Percentiles rank a stretch among this genome's conserved stretches.
phyloP scores from a whole-genome alignment of 2,113 vertebrate species.

The Percina caprodes region DNA sequence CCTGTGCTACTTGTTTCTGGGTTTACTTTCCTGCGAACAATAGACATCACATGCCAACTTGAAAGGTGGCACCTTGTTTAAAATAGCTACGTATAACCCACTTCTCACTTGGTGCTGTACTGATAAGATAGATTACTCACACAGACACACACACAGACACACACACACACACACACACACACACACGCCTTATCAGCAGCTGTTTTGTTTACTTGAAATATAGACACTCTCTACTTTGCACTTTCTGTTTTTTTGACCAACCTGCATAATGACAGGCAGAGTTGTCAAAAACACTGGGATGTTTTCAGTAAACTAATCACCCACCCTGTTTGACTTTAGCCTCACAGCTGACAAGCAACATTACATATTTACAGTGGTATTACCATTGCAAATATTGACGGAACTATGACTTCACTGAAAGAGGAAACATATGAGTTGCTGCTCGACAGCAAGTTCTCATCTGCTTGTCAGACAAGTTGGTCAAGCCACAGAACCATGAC shows the following conservation, averaged over 20 bases:
- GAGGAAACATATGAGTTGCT: slow-evolving; percentile 80
- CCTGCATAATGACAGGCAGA: slow-evolving; percentile 47
- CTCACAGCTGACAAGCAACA: slow-evolving; percentile 43
- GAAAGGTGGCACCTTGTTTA: neutral
- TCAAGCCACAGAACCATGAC: slow-evolving; percentile 52
- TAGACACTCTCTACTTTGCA: slow-evolving; percentile 43
- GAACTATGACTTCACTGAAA: slow-evolving; percentile 76
- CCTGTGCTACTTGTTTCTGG: slow-evolving; percentile 58
- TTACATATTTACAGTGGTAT: slow-evolving; percentile 74
- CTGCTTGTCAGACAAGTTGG: slow-evolving; percentile 76
- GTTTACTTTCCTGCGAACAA: slow-evolving; percentile 24
- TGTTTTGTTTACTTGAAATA: slow-evolving; percentile 60
- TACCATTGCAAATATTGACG: slow-evolving; percentile 83
- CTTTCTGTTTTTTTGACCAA: slow-evolving; percentile 48
- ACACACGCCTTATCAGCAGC: slow-evolving; percentile 44
- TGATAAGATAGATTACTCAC: slow-evolving; percentile 11
- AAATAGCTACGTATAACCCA: slow-evolving; percentile 3
- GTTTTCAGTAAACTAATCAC: slow-evolving; percentile 75
- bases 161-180: slow-evolving; percentile 41
- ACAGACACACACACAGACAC: slow-evolving; percentile 38
- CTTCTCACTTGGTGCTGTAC: neutral
- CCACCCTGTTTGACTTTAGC: slow-evolving; percentile 37
- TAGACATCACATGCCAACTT: slow-evolving; percentile 7
- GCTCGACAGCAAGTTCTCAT: slow-evolving; percentile 57
- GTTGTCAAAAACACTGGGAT: slow-evolving; percentile 55